These are phyloP conservation scores for Periophthalmus modestus DNA, from an alignment of 2,113 vertebrate species.

Conservation along the genomic window DNA sequence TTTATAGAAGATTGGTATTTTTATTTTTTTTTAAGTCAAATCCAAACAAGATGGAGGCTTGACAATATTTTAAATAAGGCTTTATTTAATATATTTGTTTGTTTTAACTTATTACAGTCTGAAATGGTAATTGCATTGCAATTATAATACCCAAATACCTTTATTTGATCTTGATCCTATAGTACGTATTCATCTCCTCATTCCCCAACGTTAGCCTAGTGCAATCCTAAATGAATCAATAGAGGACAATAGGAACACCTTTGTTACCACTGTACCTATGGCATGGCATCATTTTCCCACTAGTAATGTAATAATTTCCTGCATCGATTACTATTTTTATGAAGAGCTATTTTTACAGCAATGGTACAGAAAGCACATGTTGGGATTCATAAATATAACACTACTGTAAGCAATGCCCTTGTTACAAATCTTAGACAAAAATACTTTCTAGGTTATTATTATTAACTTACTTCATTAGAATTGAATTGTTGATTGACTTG, in stretches of 20 bases:
- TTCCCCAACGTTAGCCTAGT: not conserved
- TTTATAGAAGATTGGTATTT: not conserved
- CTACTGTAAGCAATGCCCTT: constrained; percentile 55
- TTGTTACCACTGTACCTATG: constrained; percentile 18
- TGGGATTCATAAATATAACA: constrained; percentile 47
- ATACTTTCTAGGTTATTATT: constrained; percentile 47
- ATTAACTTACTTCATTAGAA: constrained; percentile 44
- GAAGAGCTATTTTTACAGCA: constrained; percentile 75
- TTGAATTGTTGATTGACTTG: constrained; percentile 15
- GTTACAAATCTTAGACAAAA: constrained; percentile 49
- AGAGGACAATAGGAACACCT: not conserved
- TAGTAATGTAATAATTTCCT: constrained; percentile 23
- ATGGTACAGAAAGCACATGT: constrained; percentile 64
- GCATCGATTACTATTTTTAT: constrained; percentile 73
- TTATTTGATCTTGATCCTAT: not conserved
- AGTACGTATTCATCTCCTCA: too few relatives aligned
- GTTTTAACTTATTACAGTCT: not conserved
- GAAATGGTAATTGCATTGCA: not conserved
- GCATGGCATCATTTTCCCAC: constrained; percentile 40
- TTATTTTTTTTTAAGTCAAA: too few relatives aligned
- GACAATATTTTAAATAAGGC: not conserved
- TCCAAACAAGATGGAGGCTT: not conserved
- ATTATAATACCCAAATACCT: not conserved
- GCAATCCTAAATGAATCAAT: not conserved
- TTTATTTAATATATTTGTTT: not conserved